Base-by-base conservation (phyloP, 2,797 vertebrate species). In the Anolis apletophallus region DNA sequence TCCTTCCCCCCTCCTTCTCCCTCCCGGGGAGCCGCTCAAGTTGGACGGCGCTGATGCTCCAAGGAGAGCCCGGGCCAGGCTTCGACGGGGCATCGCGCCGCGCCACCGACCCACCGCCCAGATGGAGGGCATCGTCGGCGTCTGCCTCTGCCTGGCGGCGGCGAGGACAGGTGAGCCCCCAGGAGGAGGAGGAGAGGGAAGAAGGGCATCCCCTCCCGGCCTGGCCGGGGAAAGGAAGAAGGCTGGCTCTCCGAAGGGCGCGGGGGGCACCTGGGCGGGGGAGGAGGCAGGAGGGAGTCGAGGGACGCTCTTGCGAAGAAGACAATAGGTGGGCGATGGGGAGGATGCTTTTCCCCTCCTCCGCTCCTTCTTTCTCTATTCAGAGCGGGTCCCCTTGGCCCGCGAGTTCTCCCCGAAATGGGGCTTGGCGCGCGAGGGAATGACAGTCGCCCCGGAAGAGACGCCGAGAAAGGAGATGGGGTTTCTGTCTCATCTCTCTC, bases 131-230 rank as follows among this genome's bases (percentile, higher is more conserved):
- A 73, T 96, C 36, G 82, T 96, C 87, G 93, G 95, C 87, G 81
- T 96, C 57, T 96, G 96, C 93, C 93, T 95, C 68, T 96, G 93
- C 46, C 91, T 95, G 89, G 94, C 94, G 90, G 84, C 93, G 64
- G 91, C 96, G 81, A 89, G 95, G 89, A 88, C 96, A 95, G 96
- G 96, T 96, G 89, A 93, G 94, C 10, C 40, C 6, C 5, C 1
- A 21, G 9, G 71, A 4, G 36, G 19, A 9, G 19, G 36, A 10
- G 16, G 79, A 23, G 11, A 19, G 9, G 5, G 36, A 9, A 7
- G 52, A 17, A 36, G 26, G 36, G 55, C 32, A 21, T 69, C 32
- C 52, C 50, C 79, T 17, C 72, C 59, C 64, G 12, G 40, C 57
- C 16, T 61, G 1, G 34, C 17, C 10, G 26, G n/a, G 68, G 21